Evolutionary conservation across 2,113 vertebrate genomes (phyloP).

Genomic region (Phyllopteryx taeniolatus): DNA sequence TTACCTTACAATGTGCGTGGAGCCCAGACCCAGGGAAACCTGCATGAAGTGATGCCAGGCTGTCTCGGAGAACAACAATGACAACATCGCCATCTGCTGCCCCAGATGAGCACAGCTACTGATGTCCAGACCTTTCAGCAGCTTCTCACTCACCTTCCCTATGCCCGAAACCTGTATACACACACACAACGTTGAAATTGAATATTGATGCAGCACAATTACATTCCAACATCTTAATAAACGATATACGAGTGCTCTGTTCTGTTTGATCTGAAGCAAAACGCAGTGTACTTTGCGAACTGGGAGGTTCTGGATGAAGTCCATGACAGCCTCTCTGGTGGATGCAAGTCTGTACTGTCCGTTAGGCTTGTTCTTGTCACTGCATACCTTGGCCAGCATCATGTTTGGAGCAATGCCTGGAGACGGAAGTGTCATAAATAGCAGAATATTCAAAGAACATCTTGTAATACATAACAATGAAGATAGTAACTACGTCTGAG

Average conservation of each 20-base stretch:
- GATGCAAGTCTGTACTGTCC: conserved; percentile 85
- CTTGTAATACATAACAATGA: conserved; percentile 15
- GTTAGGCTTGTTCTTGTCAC: conserved; percentile 95
- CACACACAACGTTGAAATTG: conserved; percentile 6
- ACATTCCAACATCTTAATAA: neutral
- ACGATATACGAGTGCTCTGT: neutral
- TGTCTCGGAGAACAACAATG: conserved; percentile 88
- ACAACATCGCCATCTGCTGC: conserved; percentile 87
- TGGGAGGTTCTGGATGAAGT: conserved; percentile 86
- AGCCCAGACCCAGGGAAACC: conserved; percentile 87
- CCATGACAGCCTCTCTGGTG: conserved; percentile 80
- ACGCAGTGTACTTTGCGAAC: conserved; percentile 86
- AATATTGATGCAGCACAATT: neutral
- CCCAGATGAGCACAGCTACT: conserved; percentile 84
- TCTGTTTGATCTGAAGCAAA: conserved; percentile 20
- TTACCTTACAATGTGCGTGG: conserved; percentile 85
- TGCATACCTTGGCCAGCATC: conserved; percentile 96
- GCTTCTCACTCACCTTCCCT: conserved; percentile 97
- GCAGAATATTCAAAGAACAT: neutral
- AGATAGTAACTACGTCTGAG: neutral
- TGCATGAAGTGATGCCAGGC: conserved; percentile 87
- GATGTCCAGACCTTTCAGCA: conserved; percentile 87
- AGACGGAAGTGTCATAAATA: conserved; percentile 30
- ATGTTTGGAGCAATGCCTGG: conserved; percentile 94
- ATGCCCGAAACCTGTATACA: conserved; percentile 86